Base-by-base conservation (phyloP, 2,888 invertebrate species). In the Biston stratarius region DNA sequence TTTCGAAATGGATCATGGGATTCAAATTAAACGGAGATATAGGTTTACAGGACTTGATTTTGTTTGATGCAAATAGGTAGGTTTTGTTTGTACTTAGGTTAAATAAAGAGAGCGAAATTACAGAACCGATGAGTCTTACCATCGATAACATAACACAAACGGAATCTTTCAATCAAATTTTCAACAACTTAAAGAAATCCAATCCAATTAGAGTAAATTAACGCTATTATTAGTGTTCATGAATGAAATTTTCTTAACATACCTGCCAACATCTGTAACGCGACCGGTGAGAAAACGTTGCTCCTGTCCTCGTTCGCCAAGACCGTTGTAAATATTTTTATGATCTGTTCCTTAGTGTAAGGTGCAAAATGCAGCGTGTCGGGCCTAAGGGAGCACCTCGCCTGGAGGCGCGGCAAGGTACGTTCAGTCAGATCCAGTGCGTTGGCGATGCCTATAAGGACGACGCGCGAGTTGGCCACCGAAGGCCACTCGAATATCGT, bases 401-500 rank as follows among this genome's bases (percentile, higher is more conserved):
- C 96, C 84, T 98, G 97, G 9, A 99, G 94, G 69, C 99, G 95
- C 36, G 99, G 98, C 68, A 99, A 91, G 51, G 97, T 95, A 11
- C 99, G 95, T 85, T 99, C 98, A 0, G 99, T 99, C 70, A 99
- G 94, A 92, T 99, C 99, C 64, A 99, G 94, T 5, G 99, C 97
- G 89, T 99, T 99, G 12, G 99, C 99, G 73, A 99, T 97, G 49
- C 99, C 99, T 40, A 99, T 95, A 9, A 99, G 92, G 52, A 99
- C 95, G 0, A 99, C 83, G 47, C 95, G 95, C 0, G 97, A 96
- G 33, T 95, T 89, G 0, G 91, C 84, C 61, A 95, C 85, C 0
- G 97, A 95, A 0, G 99, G 98, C 99, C 98, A 99, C 83, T 98
- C 98, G 85, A 99, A 99, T 76, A 99, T 96, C 0, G 97, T 96